Evolutionary conservation across 2,797 vertebrate genomes (phyloP).

Genomic region (Ctenosaura bakeri): DNA sequence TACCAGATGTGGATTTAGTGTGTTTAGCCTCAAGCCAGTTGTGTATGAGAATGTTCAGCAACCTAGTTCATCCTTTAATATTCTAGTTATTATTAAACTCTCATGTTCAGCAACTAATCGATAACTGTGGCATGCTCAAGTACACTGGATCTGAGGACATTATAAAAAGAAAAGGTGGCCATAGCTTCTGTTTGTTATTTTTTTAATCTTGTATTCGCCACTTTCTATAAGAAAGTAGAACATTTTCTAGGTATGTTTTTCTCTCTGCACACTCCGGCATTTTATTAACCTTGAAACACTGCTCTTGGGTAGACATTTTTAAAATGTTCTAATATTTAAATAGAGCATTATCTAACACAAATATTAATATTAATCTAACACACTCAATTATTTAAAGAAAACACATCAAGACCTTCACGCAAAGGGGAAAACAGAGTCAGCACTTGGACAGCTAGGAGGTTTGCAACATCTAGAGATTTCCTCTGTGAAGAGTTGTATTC

Average conservation of each 20-base stretch:
- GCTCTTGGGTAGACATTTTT: slow-evolving; percentile 30
- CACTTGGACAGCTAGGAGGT: background rate
- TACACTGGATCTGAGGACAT: background rate
- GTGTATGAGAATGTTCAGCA: background rate
- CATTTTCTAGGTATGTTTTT: accelerated
- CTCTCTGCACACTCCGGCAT: slow-evolving; percentile 25
- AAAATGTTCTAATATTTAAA: background rate
- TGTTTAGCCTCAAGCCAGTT: background rate
- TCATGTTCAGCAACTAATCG: background rate
- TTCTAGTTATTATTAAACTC: background rate
- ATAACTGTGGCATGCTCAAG: background rate
- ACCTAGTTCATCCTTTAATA: background rate
- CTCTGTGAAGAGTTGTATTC: background rate
- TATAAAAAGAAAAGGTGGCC: background rate
- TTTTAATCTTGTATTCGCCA: background rate
- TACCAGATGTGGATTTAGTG: background rate
- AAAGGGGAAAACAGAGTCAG: slow-evolving; percentile 1
- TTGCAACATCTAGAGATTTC: background rate
- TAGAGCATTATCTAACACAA: background rate
- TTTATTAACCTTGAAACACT: slow-evolving; percentile 1
- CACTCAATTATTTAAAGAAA: background rate
- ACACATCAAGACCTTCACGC: background rate
- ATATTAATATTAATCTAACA: background rate
- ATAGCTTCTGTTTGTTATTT: background rate
- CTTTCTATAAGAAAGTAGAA: background rate